Percentiles rank a stretch among this genome's conserved stretches.
These are phyloP conservation scores for Heliconius eleuchia DNA, from an alignment of 1,140 invertebrate species.

Conservation along the genomic window DNA sequence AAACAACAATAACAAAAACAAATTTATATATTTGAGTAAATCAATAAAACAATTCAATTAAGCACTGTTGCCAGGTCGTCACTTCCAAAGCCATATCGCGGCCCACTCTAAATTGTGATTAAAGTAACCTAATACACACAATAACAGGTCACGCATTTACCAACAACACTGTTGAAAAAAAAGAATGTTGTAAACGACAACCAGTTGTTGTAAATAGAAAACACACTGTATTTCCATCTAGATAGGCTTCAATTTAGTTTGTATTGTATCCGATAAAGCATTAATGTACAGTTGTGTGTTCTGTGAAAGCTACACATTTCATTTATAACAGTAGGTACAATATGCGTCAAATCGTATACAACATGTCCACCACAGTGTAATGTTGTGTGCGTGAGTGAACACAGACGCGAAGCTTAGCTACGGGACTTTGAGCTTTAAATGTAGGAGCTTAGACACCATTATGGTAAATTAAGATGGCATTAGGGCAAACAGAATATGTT, in stretches of 20 bases:
- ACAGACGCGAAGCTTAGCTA: conserved; percentile 40
- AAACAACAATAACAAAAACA: conserved; percentile 31
- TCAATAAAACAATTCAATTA: conserved; percentile 68
- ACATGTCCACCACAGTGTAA: conserved; percentile 65
- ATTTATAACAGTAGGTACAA: conserved; percentile 78
- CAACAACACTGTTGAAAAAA: conserved; percentile 48
- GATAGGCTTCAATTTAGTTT: conserved; percentile 40
- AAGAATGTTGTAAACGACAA: background rate
- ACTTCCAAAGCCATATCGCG: conserved; percentile 74
- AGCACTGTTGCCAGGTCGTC: conserved; percentile 67
- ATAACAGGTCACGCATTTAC: conserved; percentile 79
- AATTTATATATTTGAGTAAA: conserved; percentile 39
- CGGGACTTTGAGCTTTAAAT: conserved; percentile 40
- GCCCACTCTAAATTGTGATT: conserved; percentile 80
- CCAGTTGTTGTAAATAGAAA: conserved; percentile 19
- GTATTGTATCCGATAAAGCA: conserved; percentile 47
- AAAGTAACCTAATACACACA: conserved; percentile 80
- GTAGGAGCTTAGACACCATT: conserved; percentile 15
- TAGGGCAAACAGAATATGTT: conserved; percentile 66
- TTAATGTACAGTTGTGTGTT: conserved; percentile 67
- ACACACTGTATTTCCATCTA: background rate
- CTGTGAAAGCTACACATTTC: conserved; percentile 80
- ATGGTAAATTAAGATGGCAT: conserved; percentile 46
- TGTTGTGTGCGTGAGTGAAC: conserved; percentile 55
- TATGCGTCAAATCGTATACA: conserved; percentile 77